phyloP scores from a whole-genome alignment of 2,797 vertebrate species.

The Parauchenoglanis punctatus region DNA sequence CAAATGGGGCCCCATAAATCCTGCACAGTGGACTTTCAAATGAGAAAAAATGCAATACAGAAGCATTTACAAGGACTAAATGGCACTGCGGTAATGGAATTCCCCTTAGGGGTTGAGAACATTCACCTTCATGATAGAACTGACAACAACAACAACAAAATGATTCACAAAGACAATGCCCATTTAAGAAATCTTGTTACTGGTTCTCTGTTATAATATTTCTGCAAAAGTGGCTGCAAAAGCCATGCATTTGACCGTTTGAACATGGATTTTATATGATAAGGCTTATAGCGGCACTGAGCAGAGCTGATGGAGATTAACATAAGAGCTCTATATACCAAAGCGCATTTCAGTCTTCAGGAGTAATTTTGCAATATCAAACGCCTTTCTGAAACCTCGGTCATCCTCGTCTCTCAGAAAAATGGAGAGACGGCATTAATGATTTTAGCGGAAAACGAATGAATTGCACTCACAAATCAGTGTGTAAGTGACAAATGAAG shows the following conservation, averaged over 20 bases:
- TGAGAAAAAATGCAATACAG: background rate
- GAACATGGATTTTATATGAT: conserved; percentile 20
- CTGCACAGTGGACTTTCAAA: no score
- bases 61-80: background rate
- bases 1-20: no score
- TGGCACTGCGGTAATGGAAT: background rate
- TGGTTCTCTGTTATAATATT: background rate
- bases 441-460: conserved; percentile 58
- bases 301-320: conserved; percentile 42
- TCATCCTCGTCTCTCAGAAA: conserved; percentile 43
- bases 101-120: background rate
- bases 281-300: conserved; percentile 33
- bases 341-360: conserved; percentile 35
- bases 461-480: conserved; percentile 57
- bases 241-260: background rate
- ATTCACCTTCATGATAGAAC: background rate
- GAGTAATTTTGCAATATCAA: conserved; percentile 43
- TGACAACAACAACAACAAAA: background rate
- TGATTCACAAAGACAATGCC: background rate
- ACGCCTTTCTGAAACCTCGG: conserved; percentile 23
- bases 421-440: conserved; percentile 49
- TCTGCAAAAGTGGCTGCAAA: conserved; percentile 18
- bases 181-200: background rate
- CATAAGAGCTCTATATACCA: conserved; percentile 32
- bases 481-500: conserved; percentile 60